Conservation (phyloP, 2,888 invertebrate species). For the Alcis repandata region DNA sequence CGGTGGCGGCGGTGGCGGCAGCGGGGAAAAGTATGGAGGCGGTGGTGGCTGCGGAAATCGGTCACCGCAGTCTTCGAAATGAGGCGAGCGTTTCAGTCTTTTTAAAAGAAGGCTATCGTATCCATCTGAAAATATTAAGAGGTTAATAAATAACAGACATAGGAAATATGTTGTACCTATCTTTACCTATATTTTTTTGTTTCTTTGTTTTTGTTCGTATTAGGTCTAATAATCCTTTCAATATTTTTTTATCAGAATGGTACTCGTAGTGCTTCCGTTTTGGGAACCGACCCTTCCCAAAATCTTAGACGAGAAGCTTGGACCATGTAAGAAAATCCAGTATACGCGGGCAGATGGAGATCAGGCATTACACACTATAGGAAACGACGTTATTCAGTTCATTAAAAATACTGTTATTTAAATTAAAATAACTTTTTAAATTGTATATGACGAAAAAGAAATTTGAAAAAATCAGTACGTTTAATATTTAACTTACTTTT, state of each 20-base stretch:
- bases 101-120: neutral
- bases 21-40: neutral
- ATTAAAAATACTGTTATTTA: too few species aligned
- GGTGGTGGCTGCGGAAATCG: constrained; percentile 1
- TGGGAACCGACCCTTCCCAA: too few species aligned
- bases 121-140: neutral
- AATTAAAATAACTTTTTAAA: neutral
- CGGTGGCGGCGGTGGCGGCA: neutral
- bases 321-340: too few species aligned
- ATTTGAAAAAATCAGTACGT: too few species aligned
- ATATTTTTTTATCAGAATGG: too few species aligned
- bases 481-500: neutral
- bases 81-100: constrained; percentile 8
- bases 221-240: too few species aligned
- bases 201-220: neutral
- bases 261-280: too few species aligned
- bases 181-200: neutral
- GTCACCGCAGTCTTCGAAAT: constrained; percentile 4
- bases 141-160: neutral
- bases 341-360: too few species aligned
- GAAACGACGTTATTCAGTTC: too few species aligned
- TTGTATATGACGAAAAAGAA: neutral
- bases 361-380: too few species aligned
- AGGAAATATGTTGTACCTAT: too few species aligned
- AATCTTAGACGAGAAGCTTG: too few species aligned